Percentiles rank a stretch among this genome's conserved stretches.
Conservation (phyloP, 1,140 invertebrate genomes). For the Belonocnema kinseyi region DNA sequence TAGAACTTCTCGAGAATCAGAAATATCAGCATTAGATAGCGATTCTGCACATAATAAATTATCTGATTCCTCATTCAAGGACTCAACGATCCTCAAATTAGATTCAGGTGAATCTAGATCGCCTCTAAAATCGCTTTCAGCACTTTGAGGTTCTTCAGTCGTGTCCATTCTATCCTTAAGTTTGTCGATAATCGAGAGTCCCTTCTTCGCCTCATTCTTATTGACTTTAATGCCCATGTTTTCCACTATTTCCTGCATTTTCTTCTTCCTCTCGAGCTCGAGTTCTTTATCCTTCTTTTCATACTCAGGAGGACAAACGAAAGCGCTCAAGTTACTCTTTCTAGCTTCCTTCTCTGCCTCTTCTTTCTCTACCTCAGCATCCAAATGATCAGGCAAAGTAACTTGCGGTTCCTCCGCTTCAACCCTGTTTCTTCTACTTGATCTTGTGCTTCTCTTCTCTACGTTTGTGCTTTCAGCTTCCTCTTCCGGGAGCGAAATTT, state of each 20-base stretch:
- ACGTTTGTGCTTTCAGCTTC: neutral
- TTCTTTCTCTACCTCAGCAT: slow-evolving; percentile 23
- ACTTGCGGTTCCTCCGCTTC: slow-evolving; percentile 24
- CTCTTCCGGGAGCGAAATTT: neutral
- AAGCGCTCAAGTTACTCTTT: slow-evolving; percentile 66
- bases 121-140: slow-evolving; percentile 4
- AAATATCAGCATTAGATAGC: slow-evolving; percentile 23
- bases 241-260: slow-evolving; percentile 69
- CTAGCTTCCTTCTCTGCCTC: slow-evolving; percentile 3
- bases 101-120: neutral
- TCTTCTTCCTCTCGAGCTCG: slow-evolving; percentile 68
- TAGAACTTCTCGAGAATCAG: slow-evolving; percentile 24
- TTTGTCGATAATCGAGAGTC: slow-evolving; percentile 68
- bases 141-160: slow-evolving; percentile 33
- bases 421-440: slow-evolving; percentile 26
- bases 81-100: slow-evolving; percentile 9
- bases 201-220: slow-evolving; percentile 52
- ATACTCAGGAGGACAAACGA: slow-evolving; percentile 70
- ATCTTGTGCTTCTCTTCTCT: slow-evolving; percentile 3
- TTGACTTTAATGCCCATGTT: slow-evolving; percentile 66
- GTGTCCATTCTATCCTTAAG: slow-evolving; percentile 69
- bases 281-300: slow-evolving; percentile 70
- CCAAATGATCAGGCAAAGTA: slow-evolving; percentile 31
- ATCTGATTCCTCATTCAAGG: neutral
- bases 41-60: neutral